Base-by-base conservation (phyloP, 2,888 invertebrate genomes). In the Cremastinae sp. region DNA sequence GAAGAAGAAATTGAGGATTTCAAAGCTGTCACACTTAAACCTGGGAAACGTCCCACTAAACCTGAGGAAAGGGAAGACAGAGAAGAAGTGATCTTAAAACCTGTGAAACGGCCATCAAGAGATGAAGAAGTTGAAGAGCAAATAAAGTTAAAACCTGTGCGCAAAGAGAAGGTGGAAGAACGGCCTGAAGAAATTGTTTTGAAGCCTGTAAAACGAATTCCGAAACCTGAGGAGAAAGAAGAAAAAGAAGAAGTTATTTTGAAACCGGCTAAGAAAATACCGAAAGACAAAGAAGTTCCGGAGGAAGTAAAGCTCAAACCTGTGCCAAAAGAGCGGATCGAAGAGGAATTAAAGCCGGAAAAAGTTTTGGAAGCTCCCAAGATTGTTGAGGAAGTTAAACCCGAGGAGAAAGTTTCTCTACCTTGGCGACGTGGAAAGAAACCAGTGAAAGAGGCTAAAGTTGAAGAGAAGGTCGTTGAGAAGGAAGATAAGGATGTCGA, bases 261-360 rank as follows among this genome's bases (percentile, higher is more conserved):
- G 1, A 79, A 81, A 18, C 82, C 83, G 1, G 43, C 79, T 4
- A 82, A 80, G 78, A 74, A 74, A 9, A 43, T 70, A 35, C 77
- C 84, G 77, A 68, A 86, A 83, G 89, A 90, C 70, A 90, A 90
- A 74, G 89, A 90, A 75, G 18, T 68, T 0, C 86, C 88, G 0
- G 90, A 91, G 80, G 91, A 92, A 70, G 80, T 83, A 43, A 78
- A 74, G 43, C 74, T 85, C 1, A 85, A 86, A 65, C 85, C 87
- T 35, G 80, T 85, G 0, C 80, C 74, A 43, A 73, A 75, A 61
- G 74, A 75, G 18, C 51, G 58, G 51, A 58, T 49, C 10, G 49
- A 65, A 37, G 61, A 82, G 71, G 39, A 62, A 53, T 8, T 53
- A 9, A 65, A 73, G 73, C 51, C 71, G 45, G 64, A 80, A 61